phyloP scores from a whole-genome alignment of 2,888 invertebrate genomes.

The Azorinus chamasolen region DNA sequence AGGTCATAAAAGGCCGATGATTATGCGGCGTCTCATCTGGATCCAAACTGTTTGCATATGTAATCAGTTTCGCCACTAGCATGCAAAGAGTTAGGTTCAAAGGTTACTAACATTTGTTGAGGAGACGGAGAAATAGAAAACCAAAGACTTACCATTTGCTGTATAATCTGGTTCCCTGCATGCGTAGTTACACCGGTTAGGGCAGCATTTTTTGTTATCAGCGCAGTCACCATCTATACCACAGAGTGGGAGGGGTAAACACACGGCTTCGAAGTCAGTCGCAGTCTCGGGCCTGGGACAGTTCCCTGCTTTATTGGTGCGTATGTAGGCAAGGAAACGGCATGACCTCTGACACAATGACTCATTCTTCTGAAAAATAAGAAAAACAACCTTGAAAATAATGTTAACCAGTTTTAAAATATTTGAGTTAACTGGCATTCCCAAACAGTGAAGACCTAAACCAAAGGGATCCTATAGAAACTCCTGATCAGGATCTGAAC shows the following conservation, averaged over 20 bases:
- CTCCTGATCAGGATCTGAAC: no score
- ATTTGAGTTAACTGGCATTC: background rate
- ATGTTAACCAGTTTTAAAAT: background rate
- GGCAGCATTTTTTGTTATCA: conserved; percentile 85
- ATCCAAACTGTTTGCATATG: no score
- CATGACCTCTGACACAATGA: conserved; percentile 74
- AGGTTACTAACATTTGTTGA: no score
- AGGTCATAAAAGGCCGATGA: no score
- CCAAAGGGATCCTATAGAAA: no score
- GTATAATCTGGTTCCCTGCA: conserved; percentile 71
- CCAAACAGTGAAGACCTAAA: background rate
- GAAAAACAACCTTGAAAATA: background rate
- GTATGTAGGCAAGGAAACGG: conserved; percentile 81
- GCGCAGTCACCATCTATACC: conserved; percentile 84
- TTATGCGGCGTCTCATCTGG: no score
- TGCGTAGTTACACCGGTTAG: conserved; percentile 79
- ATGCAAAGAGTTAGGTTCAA: no score
- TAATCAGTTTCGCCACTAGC: no score
- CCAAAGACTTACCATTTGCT: conserved; percentile 22
- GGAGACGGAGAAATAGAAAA: no score
- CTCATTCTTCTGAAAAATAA: conserved; percentile 48
- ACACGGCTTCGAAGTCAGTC: conserved; percentile 76
- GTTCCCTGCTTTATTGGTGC: conserved; percentile 82
- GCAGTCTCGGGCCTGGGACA: conserved; percentile 81
- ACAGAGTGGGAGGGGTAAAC: conserved; percentile 77